Percentiles rank a stretch among this genome's conserved stretches.
phyloP scores from a whole-genome alignment of 1,140 invertebrate species.

The Drosophila athabasca region DNA sequence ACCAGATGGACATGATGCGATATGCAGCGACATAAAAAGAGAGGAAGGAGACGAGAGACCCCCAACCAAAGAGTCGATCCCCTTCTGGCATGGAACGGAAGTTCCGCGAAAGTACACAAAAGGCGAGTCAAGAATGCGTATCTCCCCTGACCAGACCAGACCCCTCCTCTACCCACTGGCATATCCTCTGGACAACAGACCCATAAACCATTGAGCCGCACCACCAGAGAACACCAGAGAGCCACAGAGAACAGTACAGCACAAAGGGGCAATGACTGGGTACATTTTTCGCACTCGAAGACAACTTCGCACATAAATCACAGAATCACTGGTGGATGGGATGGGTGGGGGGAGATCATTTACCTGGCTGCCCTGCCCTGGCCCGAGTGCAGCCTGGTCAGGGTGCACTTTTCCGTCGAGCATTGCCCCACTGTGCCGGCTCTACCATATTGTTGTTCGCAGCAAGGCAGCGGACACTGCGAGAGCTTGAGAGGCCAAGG shows the following conservation, averaged over 20 bases:
- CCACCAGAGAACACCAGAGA: constrained; percentile 20
- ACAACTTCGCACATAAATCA: constrained; percentile 76
- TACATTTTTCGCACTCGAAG: constrained; percentile 54
- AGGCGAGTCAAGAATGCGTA: constrained; percentile 42
- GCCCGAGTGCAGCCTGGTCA: constrained; percentile 18
- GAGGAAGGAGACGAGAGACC: constrained; percentile 10
- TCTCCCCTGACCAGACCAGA: constrained; percentile 10
- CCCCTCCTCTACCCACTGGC: constrained; percentile 19
- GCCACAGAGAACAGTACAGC: background rate
- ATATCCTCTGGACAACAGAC: constrained; percentile 34
- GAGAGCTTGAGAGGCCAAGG: constrained; percentile 60
- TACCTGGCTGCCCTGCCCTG: constrained; percentile 35
- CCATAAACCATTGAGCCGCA: constrained; percentile 36
- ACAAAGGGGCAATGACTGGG: constrained; percentile 75
- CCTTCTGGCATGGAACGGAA: constrained; percentile 46
- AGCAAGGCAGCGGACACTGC: constrained; percentile 4
- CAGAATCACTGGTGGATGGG: constrained; percentile 15
- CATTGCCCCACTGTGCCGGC: constrained; percentile 59
- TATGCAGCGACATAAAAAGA: background rate
- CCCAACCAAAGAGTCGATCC: constrained; percentile 26
- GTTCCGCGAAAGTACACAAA: constrained; percentile 41
- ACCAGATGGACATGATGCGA: no score
- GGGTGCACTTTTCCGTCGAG: constrained; percentile 31
- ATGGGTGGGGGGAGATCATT: constrained; percentile 27
- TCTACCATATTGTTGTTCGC: constrained; percentile 50